These are phyloP conservation scores for Allygus modestus DNA, from an alignment of 2,888 invertebrate genomes.

Conservation along the genomic window DNA sequence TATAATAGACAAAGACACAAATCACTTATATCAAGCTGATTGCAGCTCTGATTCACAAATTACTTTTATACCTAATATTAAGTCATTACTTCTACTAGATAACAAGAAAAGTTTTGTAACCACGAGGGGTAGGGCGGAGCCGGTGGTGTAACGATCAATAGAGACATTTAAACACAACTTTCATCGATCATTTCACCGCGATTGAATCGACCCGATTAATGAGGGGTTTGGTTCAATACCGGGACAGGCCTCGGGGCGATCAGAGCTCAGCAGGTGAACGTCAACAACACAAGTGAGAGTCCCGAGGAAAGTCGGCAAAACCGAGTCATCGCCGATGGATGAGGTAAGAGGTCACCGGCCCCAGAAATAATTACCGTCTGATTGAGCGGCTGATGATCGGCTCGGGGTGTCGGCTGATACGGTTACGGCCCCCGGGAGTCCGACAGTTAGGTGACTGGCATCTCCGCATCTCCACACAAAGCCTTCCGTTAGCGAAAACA, in stretches of 20 bases:
- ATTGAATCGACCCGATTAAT: slow-evolving; percentile 37
- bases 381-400: slow-evolving; percentile 1
- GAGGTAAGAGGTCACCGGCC: slow-evolving; percentile 21
- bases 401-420: not conserved
- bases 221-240: slow-evolving; percentile 35
- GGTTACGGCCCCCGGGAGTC: not conserved
- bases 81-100: not conserved
- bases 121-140: not conserved
- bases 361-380: not conserved
- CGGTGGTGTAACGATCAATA: slow-evolving; percentile 38
- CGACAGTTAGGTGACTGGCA: slow-evolving; percentile 25
- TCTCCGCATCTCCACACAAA: not conserved
- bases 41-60: no score
- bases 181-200: slow-evolving; percentile 41
- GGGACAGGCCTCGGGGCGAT: not conserved
- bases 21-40: no score
- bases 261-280: not conserved
- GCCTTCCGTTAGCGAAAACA: slow-evolving; percentile 17
- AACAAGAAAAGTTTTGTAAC: not conserved
- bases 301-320: not conserved
- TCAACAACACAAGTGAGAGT: not conserved
- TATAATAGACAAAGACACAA: no score
- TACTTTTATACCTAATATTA: not conserved
- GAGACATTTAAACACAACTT: slow-evolving; percentile 41
- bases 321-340: not conserved